These are phyloP conservation scores for Scytalopus superciliaris DNA, from an alignment of 2,113 vertebrate genomes.

Conservation along the genomic window DNA sequence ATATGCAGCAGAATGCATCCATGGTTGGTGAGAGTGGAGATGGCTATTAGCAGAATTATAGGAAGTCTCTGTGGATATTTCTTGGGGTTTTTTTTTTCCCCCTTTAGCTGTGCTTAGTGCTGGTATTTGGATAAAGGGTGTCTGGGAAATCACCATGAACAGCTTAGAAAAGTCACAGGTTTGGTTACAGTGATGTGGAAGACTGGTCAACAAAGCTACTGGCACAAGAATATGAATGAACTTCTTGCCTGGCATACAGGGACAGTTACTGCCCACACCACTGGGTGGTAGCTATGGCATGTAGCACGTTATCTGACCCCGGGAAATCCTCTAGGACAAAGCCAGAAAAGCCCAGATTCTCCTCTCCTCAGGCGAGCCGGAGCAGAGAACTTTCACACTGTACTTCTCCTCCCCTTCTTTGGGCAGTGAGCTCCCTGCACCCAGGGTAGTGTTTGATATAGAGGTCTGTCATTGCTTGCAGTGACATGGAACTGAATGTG, in stretches of 20 bases:
- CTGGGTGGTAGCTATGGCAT: neutral
- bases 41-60: neutral
- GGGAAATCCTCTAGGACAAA: neutral
- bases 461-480: neutral
- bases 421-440: neutral
- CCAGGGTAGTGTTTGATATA: neutral
- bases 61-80: neutral
- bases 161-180: neutral
- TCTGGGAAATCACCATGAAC: neutral
- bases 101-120: neutral
- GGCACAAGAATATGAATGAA: neutral
- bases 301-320: neutral
- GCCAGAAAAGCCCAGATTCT: neutral
- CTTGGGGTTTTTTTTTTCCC: neutral
- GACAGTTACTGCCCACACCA: neutral
- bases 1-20: neutral
- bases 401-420: neutral
- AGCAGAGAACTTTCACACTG: neutral
- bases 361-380: neutral
- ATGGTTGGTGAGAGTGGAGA: neutral
- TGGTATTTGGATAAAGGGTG: neutral
- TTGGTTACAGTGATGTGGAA: neutral
- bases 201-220: neutral
- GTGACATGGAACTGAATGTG: accelerated
- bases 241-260: neutral